phyloP scores from a whole-genome alignment of 2,797 vertebrate genomes.

The Coregonus ussuriensis region DNA sequence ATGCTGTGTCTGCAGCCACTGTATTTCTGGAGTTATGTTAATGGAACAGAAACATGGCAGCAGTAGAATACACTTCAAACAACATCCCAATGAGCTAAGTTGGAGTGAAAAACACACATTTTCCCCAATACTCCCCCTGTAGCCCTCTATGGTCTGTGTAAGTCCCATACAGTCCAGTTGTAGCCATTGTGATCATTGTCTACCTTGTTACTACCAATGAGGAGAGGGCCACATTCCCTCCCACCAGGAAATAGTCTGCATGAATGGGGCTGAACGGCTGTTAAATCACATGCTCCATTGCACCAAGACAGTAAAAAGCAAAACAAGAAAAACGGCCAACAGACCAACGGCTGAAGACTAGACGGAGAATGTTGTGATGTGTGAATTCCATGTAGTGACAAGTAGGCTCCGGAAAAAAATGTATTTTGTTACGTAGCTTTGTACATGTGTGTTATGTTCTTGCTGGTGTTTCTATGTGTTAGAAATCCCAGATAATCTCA shows the following conservation, averaged over 20 bases:
- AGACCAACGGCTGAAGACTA: neutral
- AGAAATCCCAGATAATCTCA: constrained; percentile 16
- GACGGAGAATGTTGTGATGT: neutral
- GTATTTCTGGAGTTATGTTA: neutral
- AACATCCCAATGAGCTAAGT: neutral
- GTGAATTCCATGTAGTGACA: neutral
- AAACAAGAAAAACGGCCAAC: neutral
- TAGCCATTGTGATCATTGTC: constrained; percentile 39
- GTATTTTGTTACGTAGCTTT: neutral
- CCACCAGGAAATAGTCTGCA: constrained; percentile 40
- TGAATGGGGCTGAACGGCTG: constrained; percentile 48
- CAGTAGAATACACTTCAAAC: neutral
- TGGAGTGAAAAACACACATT: neutral
- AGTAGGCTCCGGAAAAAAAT: neutral
- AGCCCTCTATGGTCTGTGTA: neutral
- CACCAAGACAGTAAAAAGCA: constrained; percentile 59
- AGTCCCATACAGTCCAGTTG: constrained; percentile 25
- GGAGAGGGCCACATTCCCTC: constrained; percentile 40
- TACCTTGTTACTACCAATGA: constrained; percentile 43
- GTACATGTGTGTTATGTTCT: neutral
- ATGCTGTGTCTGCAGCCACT: neutral
- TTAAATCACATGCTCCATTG: constrained; percentile 64
- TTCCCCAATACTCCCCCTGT: neutral
- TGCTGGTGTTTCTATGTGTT: neutral
- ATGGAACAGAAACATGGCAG: neutral